These are phyloP conservation scores for Drosophila recens DNA, from an alignment of 2,888 invertebrate genomes.

Conservation along the genomic window DNA sequence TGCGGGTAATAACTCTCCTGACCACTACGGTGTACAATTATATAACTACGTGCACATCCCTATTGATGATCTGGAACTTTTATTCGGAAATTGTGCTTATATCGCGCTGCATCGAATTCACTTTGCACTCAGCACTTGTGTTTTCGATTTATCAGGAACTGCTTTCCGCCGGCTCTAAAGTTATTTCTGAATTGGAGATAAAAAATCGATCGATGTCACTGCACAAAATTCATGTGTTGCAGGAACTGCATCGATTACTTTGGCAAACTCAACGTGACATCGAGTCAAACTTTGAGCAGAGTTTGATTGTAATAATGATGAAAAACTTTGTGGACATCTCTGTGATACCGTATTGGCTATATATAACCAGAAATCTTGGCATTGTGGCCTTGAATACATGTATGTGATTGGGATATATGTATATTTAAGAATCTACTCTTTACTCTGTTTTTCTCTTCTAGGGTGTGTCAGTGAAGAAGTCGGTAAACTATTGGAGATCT, in stretches of 20 bases:
- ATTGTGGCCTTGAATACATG: slow-evolving; percentile 22
- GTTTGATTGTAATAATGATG: slow-evolving; percentile 52
- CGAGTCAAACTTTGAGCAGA: slow-evolving; percentile 51
- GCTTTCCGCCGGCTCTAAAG: neutral
- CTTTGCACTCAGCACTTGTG: slow-evolving; percentile 40
- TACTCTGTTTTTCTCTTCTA: neutral
- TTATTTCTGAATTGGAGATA: slow-evolving; percentile 22
- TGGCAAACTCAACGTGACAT: slow-evolving; percentile 51
- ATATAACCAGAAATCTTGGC: slow-evolving; percentile 3
- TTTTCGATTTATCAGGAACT: slow-evolving; percentile 33
- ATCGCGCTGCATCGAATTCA: slow-evolving; percentile 58
- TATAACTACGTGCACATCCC: neutral
- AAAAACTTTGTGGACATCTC: slow-evolving; percentile 62
- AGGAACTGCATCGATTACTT: slow-evolving; percentile 61
- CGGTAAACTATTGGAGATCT: slow-evolving; percentile 31
- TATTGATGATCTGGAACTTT: slow-evolving; percentile 23
- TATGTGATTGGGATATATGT: slow-evolving; percentile 26
- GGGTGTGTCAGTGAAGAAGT: slow-evolving; percentile 34
- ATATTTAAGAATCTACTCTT: neutral
- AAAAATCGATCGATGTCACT: neutral
- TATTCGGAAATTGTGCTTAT: slow-evolving; percentile 61
- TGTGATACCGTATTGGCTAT: slow-evolving; percentile 62
- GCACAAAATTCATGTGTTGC: slow-evolving; percentile 28
- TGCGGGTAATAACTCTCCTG: slow-evolving; percentile 10
- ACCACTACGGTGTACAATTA: slow-evolving; percentile 25